Evolutionary conservation across 2,113 vertebrate species (phyloP).

Genomic region (Larimichthys polyactis): DNA sequence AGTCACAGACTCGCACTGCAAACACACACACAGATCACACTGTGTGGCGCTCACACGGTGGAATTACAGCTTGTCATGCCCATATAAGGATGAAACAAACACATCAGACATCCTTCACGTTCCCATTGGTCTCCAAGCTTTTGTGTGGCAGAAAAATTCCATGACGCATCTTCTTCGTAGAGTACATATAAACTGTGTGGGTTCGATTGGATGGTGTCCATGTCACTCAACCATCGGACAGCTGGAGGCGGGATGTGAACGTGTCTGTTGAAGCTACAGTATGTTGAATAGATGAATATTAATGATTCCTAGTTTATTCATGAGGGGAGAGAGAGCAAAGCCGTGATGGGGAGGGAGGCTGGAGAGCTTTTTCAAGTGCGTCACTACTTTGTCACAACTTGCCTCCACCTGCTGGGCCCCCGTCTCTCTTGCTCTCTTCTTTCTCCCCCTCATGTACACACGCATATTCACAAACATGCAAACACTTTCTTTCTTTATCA

Average conservation of each 20-base stretch:
- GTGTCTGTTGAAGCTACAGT: constrained; percentile 34
- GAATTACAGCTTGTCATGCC: constrained; percentile 61
- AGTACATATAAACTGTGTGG: constrained; percentile 51
- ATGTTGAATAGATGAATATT: constrained; percentile 62
- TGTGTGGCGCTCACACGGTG: constrained; percentile 18
- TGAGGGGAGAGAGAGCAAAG: constrained; percentile 42
- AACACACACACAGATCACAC: constrained; percentile 5
- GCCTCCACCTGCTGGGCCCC: constrained; percentile 58
- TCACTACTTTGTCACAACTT: constrained; percentile 70
- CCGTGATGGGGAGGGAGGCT: constrained; percentile 33
- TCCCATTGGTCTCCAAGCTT: constrained; percentile 68
- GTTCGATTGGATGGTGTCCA: constrained; percentile 51
- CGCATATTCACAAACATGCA: background rate
- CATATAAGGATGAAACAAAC: constrained; percentile 74
- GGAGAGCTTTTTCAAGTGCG: constrained; percentile 52
- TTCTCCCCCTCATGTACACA: background rate
- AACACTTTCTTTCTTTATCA: constrained; percentile 35
- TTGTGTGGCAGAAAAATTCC: constrained; percentile 63
- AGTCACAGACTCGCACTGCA: constrained; percentile 36
- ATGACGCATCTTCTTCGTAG: constrained; percentile 70
- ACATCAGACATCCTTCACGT: constrained; percentile 54
- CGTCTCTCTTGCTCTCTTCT: background rate
- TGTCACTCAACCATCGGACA: constrained; percentile 55
- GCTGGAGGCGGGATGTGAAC: constrained; percentile 22
- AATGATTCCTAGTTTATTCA: constrained; percentile 53